Conservation (phyloP, 2,113 vertebrate genomes). For the Scomber colias region DNA sequence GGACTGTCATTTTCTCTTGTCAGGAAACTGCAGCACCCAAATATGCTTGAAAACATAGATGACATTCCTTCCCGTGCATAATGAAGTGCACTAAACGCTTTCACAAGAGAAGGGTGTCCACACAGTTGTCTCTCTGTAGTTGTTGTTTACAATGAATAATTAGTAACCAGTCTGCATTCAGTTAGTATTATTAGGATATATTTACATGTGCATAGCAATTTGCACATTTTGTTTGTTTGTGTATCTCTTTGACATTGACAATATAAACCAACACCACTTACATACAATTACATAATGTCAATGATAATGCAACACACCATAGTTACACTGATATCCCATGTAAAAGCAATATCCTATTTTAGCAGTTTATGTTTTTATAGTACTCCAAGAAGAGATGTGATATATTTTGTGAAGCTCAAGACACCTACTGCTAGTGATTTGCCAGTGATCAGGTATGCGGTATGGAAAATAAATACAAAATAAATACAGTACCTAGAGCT, state of each 20-base stretch:
- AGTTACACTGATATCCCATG: conserved; percentile 2
- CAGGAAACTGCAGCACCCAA: conserved; percentile 4
- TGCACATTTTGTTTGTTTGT: conserved; percentile 10
- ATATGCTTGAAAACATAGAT: neutral
- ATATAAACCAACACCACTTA: conserved; percentile 30
- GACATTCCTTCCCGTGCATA: neutral
- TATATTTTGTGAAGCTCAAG: neutral
- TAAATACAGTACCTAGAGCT: neutral
- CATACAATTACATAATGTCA: conserved; percentile 5
- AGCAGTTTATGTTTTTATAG: neutral
- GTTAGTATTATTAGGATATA: conserved; percentile 4
- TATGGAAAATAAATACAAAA: neutral
- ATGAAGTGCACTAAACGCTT: conserved; percentile 19
- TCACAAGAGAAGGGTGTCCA: conserved; percentile 15
- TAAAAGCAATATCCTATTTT: conserved; percentile 13
- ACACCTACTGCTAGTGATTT: neutral
- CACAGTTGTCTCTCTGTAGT: conserved; percentile 4
- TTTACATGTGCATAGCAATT: neutral
- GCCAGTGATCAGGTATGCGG: conserved; percentile 8
- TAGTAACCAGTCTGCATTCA: conserved; percentile 5
- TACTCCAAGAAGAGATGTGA: neutral
- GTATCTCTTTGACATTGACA: neutral
- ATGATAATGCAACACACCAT: neutral
- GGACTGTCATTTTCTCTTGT: neutral
- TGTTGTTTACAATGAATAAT: conserved; percentile 12